Base-by-base conservation (phyloP, 2,113 vertebrate genomes). In the Nerophis ophidion region DNA sequence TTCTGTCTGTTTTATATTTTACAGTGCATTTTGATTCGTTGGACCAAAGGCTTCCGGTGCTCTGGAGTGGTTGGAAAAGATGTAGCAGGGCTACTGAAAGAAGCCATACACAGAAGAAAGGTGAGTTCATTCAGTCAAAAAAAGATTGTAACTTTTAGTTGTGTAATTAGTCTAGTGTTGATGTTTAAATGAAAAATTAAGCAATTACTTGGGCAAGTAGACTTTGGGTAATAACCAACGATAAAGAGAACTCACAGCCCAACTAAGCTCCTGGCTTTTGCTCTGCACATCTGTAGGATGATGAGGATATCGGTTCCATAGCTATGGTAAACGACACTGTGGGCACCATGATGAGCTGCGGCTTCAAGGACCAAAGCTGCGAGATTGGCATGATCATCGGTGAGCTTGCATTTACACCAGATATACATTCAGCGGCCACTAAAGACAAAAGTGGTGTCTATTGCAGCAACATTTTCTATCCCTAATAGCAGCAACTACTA, bases 41-140 rank as follows among this genome's bases (percentile, higher is more conserved):
- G 94, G 93, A 92, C 92, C 7, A 97, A 95, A 83, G 90, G 90
- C 40, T 94, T 94, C 74, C 78, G 49, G 35, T 93, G 92, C 79
- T 87, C 86, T 0, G 93, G 77, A 0, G 91, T 95, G 65, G 91
- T 91, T 74, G 94, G 93, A 2, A 14, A 84, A 45, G 92, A 96
- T 0, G 89, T 95, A 50, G 92, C 91, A 62, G 63, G 86, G 65
- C 10, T 95, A 49, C 88, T 97, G 64, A 91, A 88, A 63, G 65
- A 84, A 0, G 93, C 93, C 68, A 88, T 96, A 40, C 36, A 72
- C 5, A 89, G 89, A 55, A 87, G 85, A 72, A 81, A 82, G 84
- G 91, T 91, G 58, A 84, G 89, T 70, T 5, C 7, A 10, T 17
- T 6, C 2, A 48, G 7, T 8, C 26, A 26, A 26, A 11, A 56